These are phyloP conservation scores for Antechinus flavipes DNA, from an alignment of 2,113 vertebrate species.

Conservation along the genomic window DNA sequence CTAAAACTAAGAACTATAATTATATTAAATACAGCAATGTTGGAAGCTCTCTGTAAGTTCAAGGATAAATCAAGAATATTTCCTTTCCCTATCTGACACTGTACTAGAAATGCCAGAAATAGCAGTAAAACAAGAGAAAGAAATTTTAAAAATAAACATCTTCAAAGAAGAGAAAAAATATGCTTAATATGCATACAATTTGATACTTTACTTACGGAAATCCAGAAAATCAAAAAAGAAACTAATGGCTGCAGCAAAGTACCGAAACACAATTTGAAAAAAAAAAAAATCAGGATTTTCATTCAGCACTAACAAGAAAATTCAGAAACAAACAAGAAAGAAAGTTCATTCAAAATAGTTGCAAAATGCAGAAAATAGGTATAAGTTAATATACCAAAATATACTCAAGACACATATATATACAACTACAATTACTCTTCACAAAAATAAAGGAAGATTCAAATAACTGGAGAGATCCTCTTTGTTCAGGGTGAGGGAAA, in stretches of 20 bases:
- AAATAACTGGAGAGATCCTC: not conserved
- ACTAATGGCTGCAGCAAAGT: not conserved
- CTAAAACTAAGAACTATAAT: not conserved
- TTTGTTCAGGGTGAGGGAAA: not conserved
- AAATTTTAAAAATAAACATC: not conserved
- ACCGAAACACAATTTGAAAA: not conserved
- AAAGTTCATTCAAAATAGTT: not conserved
- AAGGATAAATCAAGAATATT: not conserved
- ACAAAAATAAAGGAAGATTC: not conserved
- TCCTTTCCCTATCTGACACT: not conserved
- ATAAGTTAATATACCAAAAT: not conserved
- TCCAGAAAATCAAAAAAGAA: not conserved
- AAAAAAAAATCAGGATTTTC: not conserved
- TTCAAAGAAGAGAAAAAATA: not conserved
- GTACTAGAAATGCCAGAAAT: not conserved
- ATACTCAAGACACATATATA: not conserved
- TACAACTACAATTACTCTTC: not conserved
- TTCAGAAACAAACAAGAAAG: not conserved
- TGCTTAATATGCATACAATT: not conserved
- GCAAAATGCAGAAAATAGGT: not conserved
- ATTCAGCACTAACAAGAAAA: not conserved
- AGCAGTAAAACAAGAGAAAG: not conserved
- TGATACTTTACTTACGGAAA: not conserved
- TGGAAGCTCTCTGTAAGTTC: not conserved
- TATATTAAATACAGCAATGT: not conserved